A percentile compares a stretch with the other conserved stretches of the same genome.
phyloP scores from a whole-genome alignment of 53 echinoderm and acorn worm genomes.

The Zoroaster sp. region DNA sequence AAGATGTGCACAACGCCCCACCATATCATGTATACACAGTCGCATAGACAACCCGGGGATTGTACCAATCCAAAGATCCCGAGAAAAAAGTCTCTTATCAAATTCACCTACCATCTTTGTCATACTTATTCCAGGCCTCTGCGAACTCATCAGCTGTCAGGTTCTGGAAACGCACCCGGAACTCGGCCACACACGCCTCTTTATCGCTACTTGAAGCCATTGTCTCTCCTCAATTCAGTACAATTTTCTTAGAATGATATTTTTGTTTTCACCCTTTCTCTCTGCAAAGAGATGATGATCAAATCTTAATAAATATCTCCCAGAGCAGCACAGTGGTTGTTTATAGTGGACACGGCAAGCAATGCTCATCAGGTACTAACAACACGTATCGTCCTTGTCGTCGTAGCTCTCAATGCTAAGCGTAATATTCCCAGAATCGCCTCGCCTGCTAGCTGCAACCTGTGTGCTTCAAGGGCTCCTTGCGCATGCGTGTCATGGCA shows the following conservation, averaged over 20 bases:
- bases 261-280: not conserved
- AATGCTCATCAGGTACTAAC: not conserved
- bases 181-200: slow-evolving; percentile 27
- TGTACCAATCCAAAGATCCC: no score
- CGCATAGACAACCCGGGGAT: no score
- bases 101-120: slow-evolving; percentile 55
- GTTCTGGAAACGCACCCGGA: slow-evolving; percentile 30
- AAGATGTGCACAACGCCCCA: no score
- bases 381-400: not conserved
- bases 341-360: not conserved
- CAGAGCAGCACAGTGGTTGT: not conserved
- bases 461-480: not conserved
- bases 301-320: no score
- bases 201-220: slow-evolving; percentile 38
- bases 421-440: not conserved
- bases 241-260: not conserved
- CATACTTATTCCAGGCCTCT: slow-evolving; percentile 57
- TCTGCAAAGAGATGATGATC: no score
- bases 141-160: slow-evolving; percentile 60
- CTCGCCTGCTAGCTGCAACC: not conserved
- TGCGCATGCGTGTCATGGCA: not conserved
- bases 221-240: not conserved
- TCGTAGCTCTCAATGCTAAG: not conserved
- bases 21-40: no score
- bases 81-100: not conserved